These are phyloP conservation scores for Trisateles emortualis DNA, from an alignment of 2,888 invertebrate species.

Conservation along the genomic window DNA sequence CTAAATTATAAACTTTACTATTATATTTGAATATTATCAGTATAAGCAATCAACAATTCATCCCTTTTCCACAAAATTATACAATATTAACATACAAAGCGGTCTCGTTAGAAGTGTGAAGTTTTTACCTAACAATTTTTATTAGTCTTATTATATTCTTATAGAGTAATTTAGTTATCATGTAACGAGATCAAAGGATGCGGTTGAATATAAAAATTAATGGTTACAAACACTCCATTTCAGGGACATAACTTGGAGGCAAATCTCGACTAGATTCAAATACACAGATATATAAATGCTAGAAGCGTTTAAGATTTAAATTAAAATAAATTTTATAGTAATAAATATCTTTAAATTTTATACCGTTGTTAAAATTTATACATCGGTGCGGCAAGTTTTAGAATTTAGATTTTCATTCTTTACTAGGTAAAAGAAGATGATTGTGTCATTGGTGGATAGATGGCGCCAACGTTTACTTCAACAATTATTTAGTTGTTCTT, in stretches of 20 bases:
- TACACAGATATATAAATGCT: conserved; percentile 24
- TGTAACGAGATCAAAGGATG: conserved; percentile 64
- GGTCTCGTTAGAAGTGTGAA: conserved; percentile 50
- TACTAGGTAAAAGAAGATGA: too few relatives aligned
- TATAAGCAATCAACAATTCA: conserved; percentile 23
- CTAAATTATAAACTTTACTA: conserved; percentile 30
- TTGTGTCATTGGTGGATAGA: too few relatives aligned
- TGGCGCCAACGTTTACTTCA: too few relatives aligned
- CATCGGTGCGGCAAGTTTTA: too few relatives aligned
- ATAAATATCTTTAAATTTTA: too few relatives aligned
- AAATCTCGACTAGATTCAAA: conserved; percentile 57
- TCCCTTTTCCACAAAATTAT: conserved; percentile 18
- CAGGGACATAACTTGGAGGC: conserved; percentile 66
- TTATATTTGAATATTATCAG: conserved; percentile 37
- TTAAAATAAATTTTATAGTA: too few relatives aligned
- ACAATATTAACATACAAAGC: conserved; percentile 44
- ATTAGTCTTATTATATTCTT: conserved; percentile 45
- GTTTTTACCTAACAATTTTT: conserved; percentile 43
- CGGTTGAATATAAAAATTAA: conserved; percentile 74
- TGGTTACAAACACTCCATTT: conserved; percentile 77
- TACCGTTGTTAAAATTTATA: too few relatives aligned
- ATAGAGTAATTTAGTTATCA: conserved; percentile 50
- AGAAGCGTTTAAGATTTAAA: not conserved
- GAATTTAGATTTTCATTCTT: too few relatives aligned
- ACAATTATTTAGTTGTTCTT: too few relatives aligned